Percentiles rank a stretch among this genome's conserved stretches.
These are phyloP conservation scores for Jaculus jaculus DNA, from an alignment of 2,113 vertebrate genomes.

Conservation along the genomic window DNA sequence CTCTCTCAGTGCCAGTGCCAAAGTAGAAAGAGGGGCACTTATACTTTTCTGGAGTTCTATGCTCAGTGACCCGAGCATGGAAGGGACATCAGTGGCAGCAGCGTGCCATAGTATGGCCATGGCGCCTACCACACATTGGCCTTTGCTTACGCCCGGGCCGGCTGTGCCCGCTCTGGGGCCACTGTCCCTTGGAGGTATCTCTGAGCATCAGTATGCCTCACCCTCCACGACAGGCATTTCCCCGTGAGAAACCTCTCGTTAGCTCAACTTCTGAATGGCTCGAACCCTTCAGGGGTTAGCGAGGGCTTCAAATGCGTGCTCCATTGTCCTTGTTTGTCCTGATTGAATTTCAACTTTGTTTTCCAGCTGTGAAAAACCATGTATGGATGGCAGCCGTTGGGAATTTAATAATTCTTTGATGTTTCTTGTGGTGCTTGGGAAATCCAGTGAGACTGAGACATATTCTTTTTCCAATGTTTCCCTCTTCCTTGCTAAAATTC, in stretches of 20 bases:
- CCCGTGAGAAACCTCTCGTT: slow-evolving; percentile 25
- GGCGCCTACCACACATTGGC: not conserved
- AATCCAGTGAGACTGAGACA: slow-evolving; percentile 38
- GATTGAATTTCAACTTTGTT: slow-evolving; percentile 61
- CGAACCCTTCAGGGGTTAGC: slow-evolving; percentile 26
- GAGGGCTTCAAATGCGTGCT: not conserved
- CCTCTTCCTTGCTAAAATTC: slow-evolving; percentile 50
- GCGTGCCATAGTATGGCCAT: not conserved
- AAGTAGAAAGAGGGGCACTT: not conserved
- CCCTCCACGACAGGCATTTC: not conserved
- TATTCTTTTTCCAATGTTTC: slow-evolving; percentile 60
- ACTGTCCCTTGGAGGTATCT: not conserved
- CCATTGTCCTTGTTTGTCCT: not conserved
- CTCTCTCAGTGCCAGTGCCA: not conserved
- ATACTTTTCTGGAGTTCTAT: not conserved
- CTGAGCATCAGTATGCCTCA: not conserved
- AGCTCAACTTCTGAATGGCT: slow-evolving; percentile 32
- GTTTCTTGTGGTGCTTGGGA: slow-evolving; percentile 56
- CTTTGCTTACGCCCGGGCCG: not conserved
- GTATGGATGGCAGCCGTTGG: slow-evolving; percentile 57
- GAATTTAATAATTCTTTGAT: slow-evolving; percentile 73
- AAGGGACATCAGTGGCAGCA: too few species aligned
- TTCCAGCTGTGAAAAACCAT: slow-evolving; percentile 51
- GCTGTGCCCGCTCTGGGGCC: not conserved
- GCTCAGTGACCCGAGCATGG: not conserved